Base-by-base conservation (phyloP, 2,797 vertebrate genomes). In the Takifugu rubripes region DNA sequence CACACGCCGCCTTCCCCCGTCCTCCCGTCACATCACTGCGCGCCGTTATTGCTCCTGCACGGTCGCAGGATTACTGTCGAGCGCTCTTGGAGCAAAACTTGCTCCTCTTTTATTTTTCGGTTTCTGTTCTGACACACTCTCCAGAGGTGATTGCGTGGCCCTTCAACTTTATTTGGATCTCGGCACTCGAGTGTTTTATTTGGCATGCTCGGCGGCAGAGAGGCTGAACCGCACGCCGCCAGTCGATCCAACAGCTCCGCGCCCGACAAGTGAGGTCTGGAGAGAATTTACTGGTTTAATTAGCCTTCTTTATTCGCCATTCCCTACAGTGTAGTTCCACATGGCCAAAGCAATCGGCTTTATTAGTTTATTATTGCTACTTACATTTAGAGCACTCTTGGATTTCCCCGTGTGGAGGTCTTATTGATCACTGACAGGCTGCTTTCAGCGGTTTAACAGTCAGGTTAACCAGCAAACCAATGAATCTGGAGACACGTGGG, bases 271-370 rank as follows among this genome's bases (percentile, higher is more conserved):
- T 62, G 62, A 82, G 33, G 72, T 75, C 70, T 65, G 45, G n/a
- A 70, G 82, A 84, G 76, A 87, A 90, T 86, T 84, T 87, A 87
- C 74, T 68, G 73, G 66, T 86, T 86, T 84, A 88, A 89, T 90
- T 87, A 87, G 72, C 64, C 68, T 55, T 82, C 78, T 83, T 81
- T 76, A 77, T 69, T 69, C 56, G 60, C 57, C 44, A 36, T 62
- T 86, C 88, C 81, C 85, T 29, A 64, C 73, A 79, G 79, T 74
- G 42, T 67, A 69, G 82, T 82, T 84, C 72, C 70, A 80, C 76
- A 61, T 72, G 84, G 78, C 82, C 74, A 69, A 72, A 82, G 77
- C 83, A 86, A 87, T 90, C 82, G 81, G 76, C 78, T 83, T 81
- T 72, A 83, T 88, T 88, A 83, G 81, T 81, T 76, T 81, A 72